Evolutionary conservation across 2,797 vertebrate genomes (phyloP).

Genomic region (Serranus cabrilla): DNA sequence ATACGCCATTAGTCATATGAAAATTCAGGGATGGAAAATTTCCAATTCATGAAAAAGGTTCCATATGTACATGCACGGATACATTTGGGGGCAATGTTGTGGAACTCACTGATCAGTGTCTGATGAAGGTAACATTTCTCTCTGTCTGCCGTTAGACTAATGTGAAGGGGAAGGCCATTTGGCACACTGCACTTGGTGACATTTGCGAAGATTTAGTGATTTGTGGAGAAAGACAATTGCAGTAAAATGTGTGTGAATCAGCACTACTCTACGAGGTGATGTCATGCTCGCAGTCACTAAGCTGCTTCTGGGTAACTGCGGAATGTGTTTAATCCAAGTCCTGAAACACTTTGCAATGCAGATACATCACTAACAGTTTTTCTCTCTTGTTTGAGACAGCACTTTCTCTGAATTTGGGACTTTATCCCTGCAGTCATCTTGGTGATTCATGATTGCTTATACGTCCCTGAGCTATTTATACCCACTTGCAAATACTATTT

Average conservation of each 20-base stretch:
- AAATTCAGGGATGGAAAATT: constrained; percentile 71
- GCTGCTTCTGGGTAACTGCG: constrained; percentile 39
- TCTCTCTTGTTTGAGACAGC: not conserved
- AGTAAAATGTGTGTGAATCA: constrained; percentile 85
- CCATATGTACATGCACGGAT: constrained; percentile 59
- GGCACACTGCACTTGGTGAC: constrained; percentile 66
- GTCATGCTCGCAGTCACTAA: constrained; percentile 74
- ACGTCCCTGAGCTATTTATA: constrained; percentile 33
- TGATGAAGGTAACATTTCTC: constrained; percentile 78
- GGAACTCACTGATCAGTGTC: constrained; percentile 78
- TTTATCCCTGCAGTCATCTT: constrained; percentile 32
- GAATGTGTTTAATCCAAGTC: constrained; percentile 45
- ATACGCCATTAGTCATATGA: constrained; percentile 78
- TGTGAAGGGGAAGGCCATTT: constrained; percentile 75
- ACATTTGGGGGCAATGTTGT: constrained; percentile 66
- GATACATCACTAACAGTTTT: constrained; percentile 2
- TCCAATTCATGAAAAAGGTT: constrained; percentile 77
- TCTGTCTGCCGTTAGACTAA: constrained; percentile 75
- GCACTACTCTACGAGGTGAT: constrained; percentile 82
- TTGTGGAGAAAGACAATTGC: constrained; percentile 78
- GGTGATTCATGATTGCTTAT: constrained; percentile 41
- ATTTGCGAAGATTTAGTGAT: constrained; percentile 81
- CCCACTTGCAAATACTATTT: constrained; percentile 6
- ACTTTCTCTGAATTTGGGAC: constrained; percentile 31
- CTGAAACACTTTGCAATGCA: constrained; percentile 43